A percentile compares a stretch with the other conserved stretches of the same genome.
phyloP scores from a whole-genome alignment of 2,113 vertebrate genomes.

The Hippocampus mohnikei region DNA sequence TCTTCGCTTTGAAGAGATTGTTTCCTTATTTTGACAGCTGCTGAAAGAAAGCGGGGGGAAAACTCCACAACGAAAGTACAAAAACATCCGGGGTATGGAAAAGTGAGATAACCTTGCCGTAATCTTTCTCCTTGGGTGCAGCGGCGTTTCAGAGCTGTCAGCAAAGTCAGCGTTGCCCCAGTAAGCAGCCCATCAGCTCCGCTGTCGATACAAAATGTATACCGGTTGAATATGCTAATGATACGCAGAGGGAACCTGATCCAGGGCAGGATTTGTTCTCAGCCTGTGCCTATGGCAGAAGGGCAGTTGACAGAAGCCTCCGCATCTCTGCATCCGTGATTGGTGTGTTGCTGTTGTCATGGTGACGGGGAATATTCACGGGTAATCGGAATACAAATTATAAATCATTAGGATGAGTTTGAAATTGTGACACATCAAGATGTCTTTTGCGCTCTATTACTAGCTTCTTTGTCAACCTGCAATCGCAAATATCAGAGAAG shows the following conservation, averaged over 20 bases:
- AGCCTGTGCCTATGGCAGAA: not conserved
- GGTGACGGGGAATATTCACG: not conserved
- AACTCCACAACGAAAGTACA: not conserved
- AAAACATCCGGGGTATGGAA: not conserved
- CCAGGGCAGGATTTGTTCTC: not conserved
- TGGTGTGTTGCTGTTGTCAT: not conserved
- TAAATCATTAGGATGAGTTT: too few species aligned
- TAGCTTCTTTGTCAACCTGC: too few species aligned
- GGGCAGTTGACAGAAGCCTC: not conserved
- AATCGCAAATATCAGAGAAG: too few species aligned
- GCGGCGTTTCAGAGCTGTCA: not conserved
- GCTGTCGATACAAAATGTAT: not conserved
- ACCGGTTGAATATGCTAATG: not conserved
- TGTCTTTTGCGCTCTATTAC: not conserved
- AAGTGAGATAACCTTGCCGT: not conserved
- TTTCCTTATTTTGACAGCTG: constrained; percentile 39
- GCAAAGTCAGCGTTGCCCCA: not conserved
- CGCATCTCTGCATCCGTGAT: too few species aligned
- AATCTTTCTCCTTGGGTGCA: not conserved
- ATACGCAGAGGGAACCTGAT: not conserved
- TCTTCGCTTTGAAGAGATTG: constrained; percentile 12
- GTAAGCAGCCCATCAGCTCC: not conserved
- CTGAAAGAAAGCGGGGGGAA: not conserved
- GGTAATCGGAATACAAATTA: not conserved
- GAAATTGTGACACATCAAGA: too few species aligned